phyloP scores from a whole-genome alignment of 2,113 vertebrate genomes.

The Tylochromis polylepis region DNA sequence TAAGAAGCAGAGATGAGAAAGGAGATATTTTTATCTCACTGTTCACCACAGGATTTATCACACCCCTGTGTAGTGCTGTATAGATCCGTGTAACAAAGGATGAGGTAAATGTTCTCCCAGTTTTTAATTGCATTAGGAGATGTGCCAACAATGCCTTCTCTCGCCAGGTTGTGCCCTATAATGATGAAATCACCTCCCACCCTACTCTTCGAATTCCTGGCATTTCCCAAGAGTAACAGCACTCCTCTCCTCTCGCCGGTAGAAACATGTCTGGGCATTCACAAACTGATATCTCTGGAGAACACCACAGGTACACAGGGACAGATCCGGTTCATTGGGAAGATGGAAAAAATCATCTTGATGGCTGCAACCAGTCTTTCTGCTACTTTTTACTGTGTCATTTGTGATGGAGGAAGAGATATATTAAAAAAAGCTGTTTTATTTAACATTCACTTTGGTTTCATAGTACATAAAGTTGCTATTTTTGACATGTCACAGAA shows the following conservation, averaged over 20 bases:
- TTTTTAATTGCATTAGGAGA: constrained; percentile 14
- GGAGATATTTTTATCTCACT: not conserved
- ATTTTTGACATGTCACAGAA: not conserved
- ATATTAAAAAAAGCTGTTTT: rapidly evolving
- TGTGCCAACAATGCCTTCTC: constrained; percentile 38
- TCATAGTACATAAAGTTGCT: not conserved
- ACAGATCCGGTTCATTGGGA: not conserved
- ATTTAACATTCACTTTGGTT: not conserved
- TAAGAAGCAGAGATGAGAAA: not conserved
- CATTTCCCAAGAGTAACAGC: constrained; percentile 51
- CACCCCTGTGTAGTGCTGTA: not conserved
- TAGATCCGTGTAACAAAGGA: not conserved
- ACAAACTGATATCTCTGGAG: not conserved
- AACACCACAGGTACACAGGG: not conserved
- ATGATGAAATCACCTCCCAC: constrained; percentile 43
- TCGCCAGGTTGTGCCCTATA: constrained; percentile 29
- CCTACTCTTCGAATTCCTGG: constrained; percentile 55
- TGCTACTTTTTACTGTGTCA: not conserved
- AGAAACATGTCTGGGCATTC: constrained; percentile 46
- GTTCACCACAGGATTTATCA: not conserved
- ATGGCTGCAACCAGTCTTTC: not conserved
- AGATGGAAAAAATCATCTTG: not conserved
- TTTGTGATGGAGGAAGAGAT: not conserved
- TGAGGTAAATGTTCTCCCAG: constrained; percentile 24
- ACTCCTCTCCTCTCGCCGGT: constrained; percentile 13